Evolutionary conservation across 2,113 vertebrate species (phyloP).

Genomic region (Procapra przewalskii): DNA sequence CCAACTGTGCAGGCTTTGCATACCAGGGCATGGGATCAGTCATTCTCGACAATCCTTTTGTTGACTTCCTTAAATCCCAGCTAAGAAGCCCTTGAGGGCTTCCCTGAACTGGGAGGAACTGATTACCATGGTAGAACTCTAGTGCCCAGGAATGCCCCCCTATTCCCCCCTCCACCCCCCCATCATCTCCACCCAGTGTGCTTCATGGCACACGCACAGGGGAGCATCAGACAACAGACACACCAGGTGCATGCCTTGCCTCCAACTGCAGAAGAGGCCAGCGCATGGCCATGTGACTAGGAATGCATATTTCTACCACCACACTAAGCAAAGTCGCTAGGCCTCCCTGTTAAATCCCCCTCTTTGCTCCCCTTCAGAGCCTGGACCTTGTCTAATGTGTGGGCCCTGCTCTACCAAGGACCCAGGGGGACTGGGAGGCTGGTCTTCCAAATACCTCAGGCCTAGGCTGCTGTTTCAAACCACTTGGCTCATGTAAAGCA

Average conservation of each 20-base stretch:
- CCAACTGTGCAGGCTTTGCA: conserved; percentile 20
- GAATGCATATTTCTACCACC: not conserved
- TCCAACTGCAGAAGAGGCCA: not conserved
- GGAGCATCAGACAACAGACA: not conserved
- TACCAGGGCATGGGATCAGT: conserved; percentile 38
- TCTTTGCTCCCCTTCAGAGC: not conserved
- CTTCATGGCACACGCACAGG: not conserved
- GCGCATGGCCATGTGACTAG: not conserved
- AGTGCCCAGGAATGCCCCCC: not conserved
- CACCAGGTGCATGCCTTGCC: no score
- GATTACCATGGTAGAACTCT: not conserved
- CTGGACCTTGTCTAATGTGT: not conserved
- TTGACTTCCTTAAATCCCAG: not conserved
- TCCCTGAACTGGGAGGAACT: not conserved
- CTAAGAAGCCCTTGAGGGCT: not conserved
- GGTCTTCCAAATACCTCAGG: not conserved
- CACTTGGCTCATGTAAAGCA: not conserved
- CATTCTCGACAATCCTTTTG: conserved; percentile 25
- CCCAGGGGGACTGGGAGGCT: not conserved
- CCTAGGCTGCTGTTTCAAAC: not conserved
- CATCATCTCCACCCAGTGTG: not conserved
- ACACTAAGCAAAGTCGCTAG: not conserved
- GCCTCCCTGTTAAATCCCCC: not conserved
- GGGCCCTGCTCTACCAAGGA: not conserved
- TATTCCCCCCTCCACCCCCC: not conserved